Evolutionary conservation across 2,797 vertebrate species (phyloP).

Genomic region (Mico argentatus): DNA sequence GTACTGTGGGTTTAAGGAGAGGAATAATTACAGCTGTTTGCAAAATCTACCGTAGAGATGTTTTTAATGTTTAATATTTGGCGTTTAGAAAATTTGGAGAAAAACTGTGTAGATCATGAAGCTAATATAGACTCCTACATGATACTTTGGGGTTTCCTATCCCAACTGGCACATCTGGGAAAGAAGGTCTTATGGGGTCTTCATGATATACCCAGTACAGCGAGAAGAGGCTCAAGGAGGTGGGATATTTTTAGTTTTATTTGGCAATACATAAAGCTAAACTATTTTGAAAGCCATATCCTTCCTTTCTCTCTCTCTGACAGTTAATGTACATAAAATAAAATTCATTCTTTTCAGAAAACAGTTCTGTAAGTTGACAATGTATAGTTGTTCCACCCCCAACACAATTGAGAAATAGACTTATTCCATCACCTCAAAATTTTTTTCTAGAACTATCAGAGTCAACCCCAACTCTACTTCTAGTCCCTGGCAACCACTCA

Average conservation of each 20-base stretch:
- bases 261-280: neutral
- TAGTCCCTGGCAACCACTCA: neutral
- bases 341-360: neutral
- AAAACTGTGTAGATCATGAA: neutral
- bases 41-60: neutral
- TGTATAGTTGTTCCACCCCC: neutral
- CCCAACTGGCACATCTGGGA: neutral
- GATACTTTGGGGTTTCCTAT: neutral
- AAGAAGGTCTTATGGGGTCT: neutral
- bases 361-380: neutral
- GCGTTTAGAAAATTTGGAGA: neutral
- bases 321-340: neutral
- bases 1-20: neutral
- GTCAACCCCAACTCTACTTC: neutral
- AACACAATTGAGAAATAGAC: neutral
- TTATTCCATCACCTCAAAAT: neutral
- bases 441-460: neutral
- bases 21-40: neutral
- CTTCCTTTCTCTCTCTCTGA: neutral
- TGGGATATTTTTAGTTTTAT: neutral
- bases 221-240: neutral
- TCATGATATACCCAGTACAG: neutral
- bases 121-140: neutral
- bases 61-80: neutral
- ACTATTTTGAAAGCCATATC: neutral